These are phyloP conservation scores for Aphyosemion australe DNA, from an alignment of 2,113 vertebrate species.

Conservation along the genomic window DNA sequence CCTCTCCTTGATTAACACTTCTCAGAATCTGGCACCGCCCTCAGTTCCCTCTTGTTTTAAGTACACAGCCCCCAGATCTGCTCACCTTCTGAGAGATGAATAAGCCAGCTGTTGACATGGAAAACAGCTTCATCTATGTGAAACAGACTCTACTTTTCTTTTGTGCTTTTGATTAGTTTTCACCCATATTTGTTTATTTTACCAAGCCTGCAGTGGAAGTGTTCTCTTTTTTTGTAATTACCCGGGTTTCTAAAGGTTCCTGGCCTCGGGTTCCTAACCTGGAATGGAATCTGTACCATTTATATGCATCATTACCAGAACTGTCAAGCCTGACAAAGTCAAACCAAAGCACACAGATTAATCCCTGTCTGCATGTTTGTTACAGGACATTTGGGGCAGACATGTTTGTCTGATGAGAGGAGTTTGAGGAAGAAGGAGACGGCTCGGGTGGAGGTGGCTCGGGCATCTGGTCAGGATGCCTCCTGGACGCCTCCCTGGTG, in stretches of 20 bases:
- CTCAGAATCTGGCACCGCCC: slow-evolving; percentile 89
- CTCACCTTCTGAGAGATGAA: slow-evolving; percentile 50
- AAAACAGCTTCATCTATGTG: slow-evolving; percentile 53
- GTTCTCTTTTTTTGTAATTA: slow-evolving; percentile 66
- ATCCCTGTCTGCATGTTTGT: slow-evolving; percentile 47
- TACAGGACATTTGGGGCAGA: slow-evolving; percentile 63
- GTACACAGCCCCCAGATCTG: slow-evolving; percentile 53
- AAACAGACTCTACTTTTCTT: slow-evolving; percentile 24
- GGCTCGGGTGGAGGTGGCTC: slow-evolving; percentile 50
- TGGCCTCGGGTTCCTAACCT: slow-evolving; percentile 65
- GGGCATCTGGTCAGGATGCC: too few relatives aligned
- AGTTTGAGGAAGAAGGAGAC: slow-evolving; percentile 19
- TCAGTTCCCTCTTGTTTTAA: slow-evolving; percentile 80
- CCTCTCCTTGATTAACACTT: slow-evolving; percentile 94
- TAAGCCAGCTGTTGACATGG: slow-evolving; percentile 41
- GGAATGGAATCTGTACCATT: slow-evolving; percentile 54
- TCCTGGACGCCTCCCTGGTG: too few relatives aligned
- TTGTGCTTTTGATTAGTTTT: slow-evolving; percentile 48
- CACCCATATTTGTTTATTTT: slow-evolving; percentile 68
- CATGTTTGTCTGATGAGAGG: slow-evolving; percentile 51
- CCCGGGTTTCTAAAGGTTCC: slow-evolving; percentile 61
- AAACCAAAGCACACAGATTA: slow-evolving; percentile 62
- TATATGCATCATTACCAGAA: slow-evolving; percentile 63
- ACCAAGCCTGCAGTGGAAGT: slow-evolving; percentile 55
- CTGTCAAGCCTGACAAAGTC: slow-evolving; percentile 59